Conservation (phyloP, 2,888 invertebrate species). For the Dione juno region DNA sequence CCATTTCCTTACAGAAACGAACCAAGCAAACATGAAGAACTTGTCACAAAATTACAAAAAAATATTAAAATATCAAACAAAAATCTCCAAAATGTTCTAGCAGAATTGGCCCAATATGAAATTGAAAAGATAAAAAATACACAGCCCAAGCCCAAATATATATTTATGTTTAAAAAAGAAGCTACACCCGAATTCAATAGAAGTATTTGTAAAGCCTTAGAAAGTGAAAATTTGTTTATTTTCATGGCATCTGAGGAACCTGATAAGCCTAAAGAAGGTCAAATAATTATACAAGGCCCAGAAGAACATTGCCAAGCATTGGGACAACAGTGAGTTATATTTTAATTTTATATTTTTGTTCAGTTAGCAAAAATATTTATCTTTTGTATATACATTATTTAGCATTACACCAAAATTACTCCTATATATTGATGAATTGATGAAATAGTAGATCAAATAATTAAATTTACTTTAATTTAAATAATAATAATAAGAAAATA, state of each 20-base stretch:
- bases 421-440: too few relatives aligned
- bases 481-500: too few relatives aligned
- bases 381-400: too few relatives aligned
- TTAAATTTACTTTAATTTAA: too few relatives aligned
- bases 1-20: constrained; percentile 83
- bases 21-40: constrained; percentile 86
- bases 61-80: constrained; percentile 86
- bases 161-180: constrained; percentile 86
- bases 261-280: constrained; percentile 82
- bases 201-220: constrained; percentile 86
- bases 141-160: constrained; percentile 80
- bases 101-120: constrained; percentile 88
- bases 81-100: constrained; percentile 85
- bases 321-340: constrained; percentile 83
- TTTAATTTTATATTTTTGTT: not conserved
- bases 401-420: too few relatives aligned
- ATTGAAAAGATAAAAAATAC: constrained; percentile 82
- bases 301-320: constrained; percentile 80
- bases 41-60: constrained; percentile 89
- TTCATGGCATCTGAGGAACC: constrained; percentile 89
- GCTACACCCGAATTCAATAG: constrained; percentile 91
- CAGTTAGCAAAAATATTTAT: too few relatives aligned
- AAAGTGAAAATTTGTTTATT: constrained; percentile 83
- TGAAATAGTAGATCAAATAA: too few relatives aligned
- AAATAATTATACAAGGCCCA: constrained; percentile 82